Base-by-base conservation (phyloP, 2,797 vertebrate genomes). In the Amblyopsis hoosieri region DNA sequence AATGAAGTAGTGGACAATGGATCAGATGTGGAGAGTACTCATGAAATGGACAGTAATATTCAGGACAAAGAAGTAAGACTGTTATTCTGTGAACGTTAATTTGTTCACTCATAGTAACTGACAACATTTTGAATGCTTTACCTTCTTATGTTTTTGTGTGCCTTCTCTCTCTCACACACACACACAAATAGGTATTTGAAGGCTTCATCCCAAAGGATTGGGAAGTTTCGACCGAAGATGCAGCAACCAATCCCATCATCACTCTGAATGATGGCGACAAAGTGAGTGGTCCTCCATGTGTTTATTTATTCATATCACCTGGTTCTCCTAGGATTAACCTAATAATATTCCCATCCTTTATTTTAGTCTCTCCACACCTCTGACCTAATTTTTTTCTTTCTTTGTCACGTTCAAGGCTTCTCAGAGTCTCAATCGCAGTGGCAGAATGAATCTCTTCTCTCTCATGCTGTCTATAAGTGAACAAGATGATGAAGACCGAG, bases 401-500 rank as follows among this genome's bases (percentile, higher is more conserved):
- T 59, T 31, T 69, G 42, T 68, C 47, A 11, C 57, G 57, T 64
- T 57, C 3, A 58, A 90, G 91, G 74, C 84, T 1, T 0, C 58
- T 4, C 50, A 86, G 0, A 89, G 84, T 33, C 72, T 90, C 0
- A 92, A 89, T 48, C 93, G 94, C 54, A 93, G 92, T 13, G 91
- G 93, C 57, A 93, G 96, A 59, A 97, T 98, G 92, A 95, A 95
- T 79, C 94, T 98, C 48, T 94, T 95, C 4, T 93, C 96, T 23
- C 89, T 98, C 81, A 97, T 98, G 96, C 88, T 95, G 80, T 97
- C 95, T 80, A 97, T 98, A 76, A 95, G 94, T 60, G 94, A 94
- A 69, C 83, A 94, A 72, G 95, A 93, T 5, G 93, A 93, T 5
- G 86, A 62, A 0, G 84, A 89, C 11, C 76, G 82, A 76, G 79